phyloP scores from a whole-genome alignment of 2,797 vertebrate species.

The Clarias pachynema region DNA sequence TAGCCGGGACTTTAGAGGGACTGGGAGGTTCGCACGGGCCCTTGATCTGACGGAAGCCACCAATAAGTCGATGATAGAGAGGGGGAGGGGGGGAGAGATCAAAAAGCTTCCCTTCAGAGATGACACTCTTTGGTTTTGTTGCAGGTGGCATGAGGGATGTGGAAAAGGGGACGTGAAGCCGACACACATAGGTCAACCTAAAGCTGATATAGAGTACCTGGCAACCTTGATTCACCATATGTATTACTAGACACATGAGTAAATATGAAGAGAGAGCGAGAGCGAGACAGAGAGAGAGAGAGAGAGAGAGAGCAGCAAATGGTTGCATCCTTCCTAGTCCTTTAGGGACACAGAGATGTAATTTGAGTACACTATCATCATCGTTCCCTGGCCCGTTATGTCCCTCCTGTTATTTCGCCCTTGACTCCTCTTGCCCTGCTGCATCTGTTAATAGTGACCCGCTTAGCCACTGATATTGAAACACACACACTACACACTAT shows the following conservation, averaged over 20 bases:
- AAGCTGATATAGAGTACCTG: conserved; percentile 10
- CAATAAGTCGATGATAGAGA: conserved; percentile 38
- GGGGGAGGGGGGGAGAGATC: conserved; percentile 13
- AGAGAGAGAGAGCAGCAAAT: neutral
- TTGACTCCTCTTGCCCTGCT: conserved; percentile 55
- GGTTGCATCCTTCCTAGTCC: conserved; percentile 15
- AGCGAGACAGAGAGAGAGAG: neutral
- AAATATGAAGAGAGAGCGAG: conserved; percentile 15
- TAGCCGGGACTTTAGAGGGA: conserved; percentile 23
- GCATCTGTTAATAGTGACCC: conserved; percentile 48
- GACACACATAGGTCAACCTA: conserved; percentile 18
- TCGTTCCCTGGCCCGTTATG: conserved; percentile 31
- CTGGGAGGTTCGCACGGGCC: conserved; percentile 1
- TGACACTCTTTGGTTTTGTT: conserved; percentile 22
- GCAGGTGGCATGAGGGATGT: conserved; percentile 17
- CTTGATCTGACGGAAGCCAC: conserved; percentile 43
- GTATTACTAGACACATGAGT: conserved; percentile 31
- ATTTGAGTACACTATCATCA: conserved; percentile 22
- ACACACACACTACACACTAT: conserved; percentile 47
- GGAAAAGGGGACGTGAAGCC: conserved; percentile 5
- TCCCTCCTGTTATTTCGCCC: conserved; percentile 48
- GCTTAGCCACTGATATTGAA: conserved; percentile 47
- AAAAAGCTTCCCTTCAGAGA: conserved; percentile 34
- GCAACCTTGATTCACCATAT: conserved; percentile 23
- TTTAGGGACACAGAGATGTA: conserved; percentile 41